Conservation (phyloP, 1,140 invertebrate species). For the Stegodyphus dumicola region DNA sequence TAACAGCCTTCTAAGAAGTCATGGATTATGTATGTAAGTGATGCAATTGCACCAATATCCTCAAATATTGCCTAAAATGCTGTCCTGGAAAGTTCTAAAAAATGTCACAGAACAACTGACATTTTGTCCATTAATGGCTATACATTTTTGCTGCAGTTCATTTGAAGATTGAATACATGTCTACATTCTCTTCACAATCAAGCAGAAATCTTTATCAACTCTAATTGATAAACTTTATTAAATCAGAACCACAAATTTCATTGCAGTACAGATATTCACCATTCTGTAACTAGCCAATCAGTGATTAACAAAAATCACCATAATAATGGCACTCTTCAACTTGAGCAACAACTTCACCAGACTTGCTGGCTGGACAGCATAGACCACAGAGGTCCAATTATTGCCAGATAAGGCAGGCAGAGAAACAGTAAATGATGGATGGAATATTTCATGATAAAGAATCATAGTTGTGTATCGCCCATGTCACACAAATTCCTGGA, state of each 20-base stretch:
- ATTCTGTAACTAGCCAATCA: slow-evolving; percentile 26
- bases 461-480: slow-evolving; percentile 65
- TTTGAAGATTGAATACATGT: too few species aligned
- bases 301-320: slow-evolving; percentile 21
- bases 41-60: not conserved
- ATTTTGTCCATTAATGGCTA: not conserved
- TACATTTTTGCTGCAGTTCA: too few species aligned
- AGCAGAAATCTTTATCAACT: too few species aligned
- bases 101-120: not conserved
- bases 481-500: slow-evolving; percentile 66
- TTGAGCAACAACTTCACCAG: slow-evolving; percentile 57
- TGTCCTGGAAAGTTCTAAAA: not conserved
- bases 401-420: slow-evolving; percentile 53
- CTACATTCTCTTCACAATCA: too few species aligned
- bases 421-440: slow-evolving; percentile 56
- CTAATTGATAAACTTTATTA: too few species aligned
- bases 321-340: slow-evolving; percentile 52
- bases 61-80: not conserved
- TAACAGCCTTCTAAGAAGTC: slow-evolving; percentile 33
- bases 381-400: slow-evolving; percentile 36
- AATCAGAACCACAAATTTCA: not conserved
- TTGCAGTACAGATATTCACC: slow-evolving; percentile 2
- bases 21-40: not conserved
- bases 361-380: slow-evolving; percentile 51
- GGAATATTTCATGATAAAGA: slow-evolving; percentile 24